Conservation (phyloP, 2,888 invertebrate species). For the Parnassius apollo region DNA sequence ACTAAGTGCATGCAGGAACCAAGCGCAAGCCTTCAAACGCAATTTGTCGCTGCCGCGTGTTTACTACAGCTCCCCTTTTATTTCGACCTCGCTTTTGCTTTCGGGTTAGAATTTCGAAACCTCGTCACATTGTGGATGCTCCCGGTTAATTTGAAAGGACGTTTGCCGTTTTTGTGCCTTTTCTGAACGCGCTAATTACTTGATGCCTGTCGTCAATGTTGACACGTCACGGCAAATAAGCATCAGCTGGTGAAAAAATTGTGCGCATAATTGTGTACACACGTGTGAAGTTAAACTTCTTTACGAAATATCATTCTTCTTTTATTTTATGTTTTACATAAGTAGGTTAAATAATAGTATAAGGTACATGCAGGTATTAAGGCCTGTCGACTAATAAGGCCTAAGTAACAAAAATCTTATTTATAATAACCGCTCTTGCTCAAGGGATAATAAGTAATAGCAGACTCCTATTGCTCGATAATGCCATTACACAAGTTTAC, state of each 20-base stretch:
- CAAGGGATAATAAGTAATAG: too few relatives aligned
- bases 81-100: slow-evolving; percentile 36
- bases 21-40: slow-evolving; percentile 41
- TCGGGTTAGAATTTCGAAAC: slow-evolving; percentile 28
- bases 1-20: slow-evolving; percentile 45
- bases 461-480: too few relatives aligned
- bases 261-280: not conserved
- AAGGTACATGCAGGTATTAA: too few relatives aligned
- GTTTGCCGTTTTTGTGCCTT: slow-evolving; percentile 23
- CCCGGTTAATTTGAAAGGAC: slow-evolving; percentile 27
- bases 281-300: too few relatives aligned
- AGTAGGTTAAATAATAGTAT: too few relatives aligned
- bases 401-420: too few relatives aligned
- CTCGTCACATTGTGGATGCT: slow-evolving; percentile 24
- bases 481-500: too few relatives aligned
- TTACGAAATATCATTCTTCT: too few relatives aligned
- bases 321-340: too few relatives aligned
- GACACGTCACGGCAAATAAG: slow-evolving; percentile 18
- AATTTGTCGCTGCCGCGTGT: slow-evolving; percentile 38
- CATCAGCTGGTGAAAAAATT: slow-evolving; percentile 8
- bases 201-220: slow-evolving; percentile 25
- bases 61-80: slow-evolving; percentile 33
- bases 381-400: too few relatives aligned
- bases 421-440: too few relatives aligned
- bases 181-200: slow-evolving; percentile 26